Evolutionary conservation across 2,888 invertebrate species (phyloP).

Genomic region (Tryphoninae sp.): DNA sequence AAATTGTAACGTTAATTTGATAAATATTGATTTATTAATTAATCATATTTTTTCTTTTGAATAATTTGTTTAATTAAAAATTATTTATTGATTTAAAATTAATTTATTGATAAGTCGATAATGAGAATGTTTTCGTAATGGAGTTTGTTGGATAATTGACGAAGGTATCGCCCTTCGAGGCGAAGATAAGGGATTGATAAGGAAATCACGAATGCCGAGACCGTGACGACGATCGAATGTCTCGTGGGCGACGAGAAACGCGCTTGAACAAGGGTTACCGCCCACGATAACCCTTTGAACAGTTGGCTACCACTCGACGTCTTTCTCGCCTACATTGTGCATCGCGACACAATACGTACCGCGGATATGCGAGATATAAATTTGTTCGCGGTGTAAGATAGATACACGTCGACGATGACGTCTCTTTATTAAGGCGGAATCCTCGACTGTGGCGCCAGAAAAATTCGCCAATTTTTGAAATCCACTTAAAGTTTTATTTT

Average conservation of each 20-base stretch:
- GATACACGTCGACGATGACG: background rate
- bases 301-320: constrained; percentile 58
- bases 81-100: no score
- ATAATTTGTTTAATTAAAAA: no score
- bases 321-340: constrained; percentile 32
- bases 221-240: constrained; percentile 2
- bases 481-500: background rate
- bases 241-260: constrained; percentile 45
- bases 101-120: no score
- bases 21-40: no score
- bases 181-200: no score
- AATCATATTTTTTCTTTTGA: no score
- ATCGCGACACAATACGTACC: constrained; percentile 7
- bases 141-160: no score
- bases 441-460: background rate
- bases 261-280: constrained; percentile 50
- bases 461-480: background rate
- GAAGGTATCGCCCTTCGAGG: no score
- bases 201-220: background rate
- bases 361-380: background rate
- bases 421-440: background rate
- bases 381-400: background rate
- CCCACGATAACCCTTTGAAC: constrained; percentile 58
- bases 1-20: no score
- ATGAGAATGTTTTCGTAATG: no score